A percentile compares a stretch with the other conserved stretches of the same genome.
Evolutionary conservation across 2,113 vertebrate genomes (phyloP).

Genomic region (Deroptyus accipitrinus): DNA sequence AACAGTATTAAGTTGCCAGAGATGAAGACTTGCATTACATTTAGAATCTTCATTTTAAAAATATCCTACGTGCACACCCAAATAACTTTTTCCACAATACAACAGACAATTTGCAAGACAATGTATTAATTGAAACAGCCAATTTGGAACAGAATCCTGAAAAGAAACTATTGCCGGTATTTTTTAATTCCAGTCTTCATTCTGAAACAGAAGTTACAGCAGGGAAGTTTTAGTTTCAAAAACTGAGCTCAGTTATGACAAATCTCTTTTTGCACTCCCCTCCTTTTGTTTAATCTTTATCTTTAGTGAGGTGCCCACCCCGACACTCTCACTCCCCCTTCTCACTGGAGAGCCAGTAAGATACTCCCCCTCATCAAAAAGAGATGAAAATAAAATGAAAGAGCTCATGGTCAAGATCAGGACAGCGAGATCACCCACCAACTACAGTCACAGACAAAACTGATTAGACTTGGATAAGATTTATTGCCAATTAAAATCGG

Average conservation of each 20-base stretch:
- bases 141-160: neutral
- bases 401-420: neutral
- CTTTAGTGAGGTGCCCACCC: neutral
- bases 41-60: neutral
- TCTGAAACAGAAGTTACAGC: neutral
- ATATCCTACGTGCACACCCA: neutral
- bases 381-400: neutral
- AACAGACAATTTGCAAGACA: neutral
- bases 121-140: neutral
- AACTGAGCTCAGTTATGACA: neutral
- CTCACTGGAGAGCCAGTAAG: neutral
- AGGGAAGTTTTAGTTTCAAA: neutral
- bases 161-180: neutral
- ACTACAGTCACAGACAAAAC: rapidly evolving
- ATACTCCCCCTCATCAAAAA: neutral
- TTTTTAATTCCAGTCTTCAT: neutral
- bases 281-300: neutral
- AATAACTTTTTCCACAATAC: neutral
- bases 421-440: neutral
- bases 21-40: neutral
- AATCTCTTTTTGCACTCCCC: neutral
- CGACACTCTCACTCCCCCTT: neutral
- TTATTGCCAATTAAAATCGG: neutral
- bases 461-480: neutral
- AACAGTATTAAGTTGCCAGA: neutral